phyloP scores from a whole-genome alignment of 2,888 invertebrate species.

The Acrobasis suavella region DNA sequence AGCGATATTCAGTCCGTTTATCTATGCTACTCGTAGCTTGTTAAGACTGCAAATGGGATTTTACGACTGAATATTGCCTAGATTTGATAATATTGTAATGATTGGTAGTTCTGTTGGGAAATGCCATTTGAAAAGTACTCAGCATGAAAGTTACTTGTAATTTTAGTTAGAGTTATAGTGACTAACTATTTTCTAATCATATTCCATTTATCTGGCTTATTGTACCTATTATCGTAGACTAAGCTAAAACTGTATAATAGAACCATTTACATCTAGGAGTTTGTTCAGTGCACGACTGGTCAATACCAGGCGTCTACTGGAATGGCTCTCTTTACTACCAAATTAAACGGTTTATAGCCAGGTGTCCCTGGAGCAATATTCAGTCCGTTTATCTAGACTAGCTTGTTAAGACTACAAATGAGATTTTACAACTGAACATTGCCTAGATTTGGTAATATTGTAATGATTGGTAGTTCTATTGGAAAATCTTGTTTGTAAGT shows the following conservation, averaged over 20 bases:
- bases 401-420: conserved; percentile 28
- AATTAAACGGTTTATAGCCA: conserved; percentile 46
- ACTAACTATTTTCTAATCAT: too few relatives aligned
- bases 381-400: conserved; percentile 53
- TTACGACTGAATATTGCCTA: conserved; percentile 17
- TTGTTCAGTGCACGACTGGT: conserved; percentile 8
- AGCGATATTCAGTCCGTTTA: conserved; percentile 54
- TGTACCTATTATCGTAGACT: too few relatives aligned
- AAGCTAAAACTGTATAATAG: too few relatives aligned
- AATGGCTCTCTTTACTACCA: conserved; percentile 28
- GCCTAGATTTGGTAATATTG: conserved; percentile 12
- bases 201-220: too few relatives aligned
- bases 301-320: not conserved
- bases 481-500: not conserved
- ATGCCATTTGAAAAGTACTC: not conserved
- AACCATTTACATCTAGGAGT: conserved; percentile 13
- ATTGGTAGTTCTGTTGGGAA: conserved; percentile 5
- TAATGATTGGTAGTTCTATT: conserved; percentile 3
- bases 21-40: conserved; percentile 45
- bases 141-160: too few relatives aligned
- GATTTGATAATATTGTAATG: conserved; percentile 12
- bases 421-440: conserved; percentile 20
- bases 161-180: too few relatives aligned
- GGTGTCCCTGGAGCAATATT: conserved; percentile 46
- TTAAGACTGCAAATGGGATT: conserved; percentile 21